Evolutionary conservation across 2,888 invertebrate genomes (phyloP).

Genomic region (Ptilodon capucinus): DNA sequence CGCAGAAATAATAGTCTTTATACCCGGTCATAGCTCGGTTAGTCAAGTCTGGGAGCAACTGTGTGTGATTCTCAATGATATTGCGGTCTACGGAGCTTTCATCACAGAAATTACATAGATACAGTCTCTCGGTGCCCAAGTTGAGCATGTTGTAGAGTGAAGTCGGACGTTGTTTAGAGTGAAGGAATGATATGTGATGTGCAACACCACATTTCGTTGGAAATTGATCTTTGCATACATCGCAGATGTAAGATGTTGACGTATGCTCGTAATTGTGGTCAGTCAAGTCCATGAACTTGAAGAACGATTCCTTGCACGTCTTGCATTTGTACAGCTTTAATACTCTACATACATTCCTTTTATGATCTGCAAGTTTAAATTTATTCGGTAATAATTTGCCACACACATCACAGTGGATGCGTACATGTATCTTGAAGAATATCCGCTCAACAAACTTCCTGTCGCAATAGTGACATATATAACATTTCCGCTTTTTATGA

Average conservation of each 20-base stretch:
- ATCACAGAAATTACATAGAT: constrained; percentile 66
- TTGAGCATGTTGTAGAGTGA: constrained; percentile 47
- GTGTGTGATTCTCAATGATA: constrained; percentile 52
- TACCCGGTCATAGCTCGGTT: constrained; percentile 60
- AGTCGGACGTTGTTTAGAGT: constrained; percentile 47
- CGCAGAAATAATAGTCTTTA: constrained; percentile 65
- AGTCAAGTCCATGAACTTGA: constrained; percentile 62
- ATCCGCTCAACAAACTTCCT: constrained; percentile 65
- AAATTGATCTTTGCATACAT: constrained; percentile 68
- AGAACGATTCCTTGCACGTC: constrained; percentile 50
- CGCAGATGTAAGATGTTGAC: constrained; percentile 50
- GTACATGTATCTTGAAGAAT: constrained; percentile 71
- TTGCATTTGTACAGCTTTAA: constrained; percentile 56
- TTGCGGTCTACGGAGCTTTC: constrained; percentile 53
- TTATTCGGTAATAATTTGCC: constrained; percentile 46
- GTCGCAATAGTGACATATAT: constrained; percentile 69
- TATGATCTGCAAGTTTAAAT: constrained; percentile 48
- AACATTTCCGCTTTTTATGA: constrained; percentile 70
- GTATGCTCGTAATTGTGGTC: constrained; percentile 66
- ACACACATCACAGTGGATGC: constrained; percentile 67
- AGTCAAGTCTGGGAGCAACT: constrained; percentile 53
- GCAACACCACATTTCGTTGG: constrained; percentile 53
- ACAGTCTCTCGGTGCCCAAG: constrained; percentile 49
- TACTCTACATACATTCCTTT: constrained; percentile 47
- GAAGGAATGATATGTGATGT: constrained; percentile 61